Conservation (phyloP, 2,888 invertebrate genomes). For the Agriopis leucophaearia region DNA sequence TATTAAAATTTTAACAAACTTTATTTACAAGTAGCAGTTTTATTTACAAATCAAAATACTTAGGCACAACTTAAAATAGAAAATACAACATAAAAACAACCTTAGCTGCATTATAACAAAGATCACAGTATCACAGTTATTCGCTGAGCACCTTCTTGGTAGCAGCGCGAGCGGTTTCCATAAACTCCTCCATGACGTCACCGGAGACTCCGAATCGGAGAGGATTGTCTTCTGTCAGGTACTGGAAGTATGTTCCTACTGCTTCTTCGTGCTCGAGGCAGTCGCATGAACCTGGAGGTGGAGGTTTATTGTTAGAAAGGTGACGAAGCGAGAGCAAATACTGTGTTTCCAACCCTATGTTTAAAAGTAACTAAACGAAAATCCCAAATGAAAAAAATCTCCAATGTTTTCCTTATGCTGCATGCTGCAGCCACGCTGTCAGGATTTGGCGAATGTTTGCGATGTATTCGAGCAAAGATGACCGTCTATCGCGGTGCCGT, state of each 20-base stretch:
- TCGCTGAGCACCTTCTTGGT: constrained; percentile 63
- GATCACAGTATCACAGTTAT: constrained; percentile 57
- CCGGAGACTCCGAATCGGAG: constrained; percentile 74
- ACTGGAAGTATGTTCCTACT: constrained; percentile 71
- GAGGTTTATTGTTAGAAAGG: background rate
- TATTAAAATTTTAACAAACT: constrained; percentile 28
- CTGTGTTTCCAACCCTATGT: no score
- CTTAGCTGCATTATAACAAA: background rate
- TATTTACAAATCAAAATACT: constrained; percentile 15
- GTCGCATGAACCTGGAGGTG: constrained; percentile 71
- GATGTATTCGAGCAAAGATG: no score
- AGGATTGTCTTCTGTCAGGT: constrained; percentile 76
- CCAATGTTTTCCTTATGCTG: no score
- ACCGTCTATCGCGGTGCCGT: no score
- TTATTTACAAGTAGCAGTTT: constrained; percentile 56
- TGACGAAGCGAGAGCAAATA: background rate
- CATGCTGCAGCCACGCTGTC: no score
- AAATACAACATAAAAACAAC: constrained; percentile 18
- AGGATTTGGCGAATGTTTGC: no score
- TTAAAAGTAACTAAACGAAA: no score
- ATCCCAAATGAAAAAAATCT: no score
- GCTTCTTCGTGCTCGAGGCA: constrained; percentile 75
- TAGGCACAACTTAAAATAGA: background rate
- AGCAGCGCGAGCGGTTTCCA: constrained; percentile 68
- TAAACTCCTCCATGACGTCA: constrained; percentile 76